These are phyloP conservation scores for Acipenser transmontanus DNA, from an alignment of 2,797 vertebrate species.

Conservation along the genomic window DNA sequence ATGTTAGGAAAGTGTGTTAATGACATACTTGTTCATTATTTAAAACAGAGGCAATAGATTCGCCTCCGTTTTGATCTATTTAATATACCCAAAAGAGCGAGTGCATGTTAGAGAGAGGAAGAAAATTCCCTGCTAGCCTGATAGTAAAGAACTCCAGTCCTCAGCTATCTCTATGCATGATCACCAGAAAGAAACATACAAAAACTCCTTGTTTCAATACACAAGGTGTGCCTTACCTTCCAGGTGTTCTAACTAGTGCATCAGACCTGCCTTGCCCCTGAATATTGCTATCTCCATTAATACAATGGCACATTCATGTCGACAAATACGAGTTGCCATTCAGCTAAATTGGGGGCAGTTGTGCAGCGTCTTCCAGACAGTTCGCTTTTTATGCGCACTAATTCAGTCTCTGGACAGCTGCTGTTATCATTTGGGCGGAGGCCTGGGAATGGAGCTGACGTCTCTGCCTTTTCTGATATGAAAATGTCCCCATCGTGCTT, in stretches of 20 bases:
- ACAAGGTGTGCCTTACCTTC: conserved; percentile 15
- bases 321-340: conserved; percentile 14
- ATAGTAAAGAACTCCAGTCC: conserved; percentile 14
- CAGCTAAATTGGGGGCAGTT: conserved; percentile 20
- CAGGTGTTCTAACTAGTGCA: conserved; percentile 18
- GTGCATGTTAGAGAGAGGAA: too few relatives aligned
- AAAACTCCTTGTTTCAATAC: conserved; percentile 19
- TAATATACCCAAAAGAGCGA: too few relatives aligned
- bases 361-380: conserved; percentile 20
- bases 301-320: conserved; percentile 32
- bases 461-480: conserved; percentile 14
- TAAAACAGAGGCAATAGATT: too few relatives aligned
- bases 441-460: conserved; percentile 19
- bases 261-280: conserved; percentile 14
- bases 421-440: conserved; percentile 30
- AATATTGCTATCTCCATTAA: conserved; percentile 20
- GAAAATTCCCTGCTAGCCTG: background rate
- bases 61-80: too few relatives aligned
- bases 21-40: too few relatives aligned
- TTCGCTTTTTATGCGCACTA: conserved; percentile 31
- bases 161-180: conserved; percentile 14
- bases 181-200: conserved; percentile 15
- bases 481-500: conserved; percentile 18
- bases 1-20: too few relatives aligned
- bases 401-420: conserved; percentile 26